phyloP scores from a whole-genome alignment of 2,113 vertebrate species.

The Miniopterus natalensis region DNA sequence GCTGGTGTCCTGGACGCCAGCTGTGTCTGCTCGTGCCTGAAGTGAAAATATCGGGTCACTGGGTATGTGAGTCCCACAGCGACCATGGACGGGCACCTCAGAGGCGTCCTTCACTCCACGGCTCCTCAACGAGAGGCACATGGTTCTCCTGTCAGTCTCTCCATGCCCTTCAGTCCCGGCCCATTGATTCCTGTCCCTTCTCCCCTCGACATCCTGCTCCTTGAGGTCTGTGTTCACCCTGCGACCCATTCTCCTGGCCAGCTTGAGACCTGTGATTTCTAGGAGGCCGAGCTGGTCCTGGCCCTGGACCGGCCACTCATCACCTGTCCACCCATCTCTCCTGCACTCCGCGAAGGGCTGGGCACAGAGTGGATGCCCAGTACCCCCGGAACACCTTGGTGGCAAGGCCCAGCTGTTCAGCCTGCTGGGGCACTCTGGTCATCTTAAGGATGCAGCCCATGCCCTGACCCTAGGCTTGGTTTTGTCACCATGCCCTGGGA shows the following conservation, averaged over 20 bases:
- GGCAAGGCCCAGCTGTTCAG: too few relatives aligned
- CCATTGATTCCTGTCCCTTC: not conserved
- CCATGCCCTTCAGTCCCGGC: not conserved
- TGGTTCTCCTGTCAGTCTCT: not conserved
- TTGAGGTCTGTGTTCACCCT: too few relatives aligned
- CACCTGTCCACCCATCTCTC: not conserved
- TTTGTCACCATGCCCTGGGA: not conserved
- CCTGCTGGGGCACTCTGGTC: not conserved
- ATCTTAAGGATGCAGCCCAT: not conserved
- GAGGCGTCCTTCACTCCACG: too few relatives aligned
- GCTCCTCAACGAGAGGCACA: fast-evolving
- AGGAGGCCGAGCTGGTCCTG: not conserved
- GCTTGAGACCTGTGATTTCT: not conserved
- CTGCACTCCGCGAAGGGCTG: not conserved
- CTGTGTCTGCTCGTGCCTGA: too few relatives aligned
- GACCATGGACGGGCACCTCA: fast-evolving
- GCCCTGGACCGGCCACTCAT: fast-evolving
- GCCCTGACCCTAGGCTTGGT: not conserved
- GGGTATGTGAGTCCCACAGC: fast-evolving
- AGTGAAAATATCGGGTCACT: fast-evolving
- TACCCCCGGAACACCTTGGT: not conserved
- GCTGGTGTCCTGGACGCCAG: not conserved
- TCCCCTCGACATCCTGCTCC: not conserved
- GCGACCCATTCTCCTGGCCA: fast-evolving
- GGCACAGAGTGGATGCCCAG: not conserved